Evolutionary conservation across 2,888 invertebrate species (phyloP).

Genomic region (Argyresthia goedartella): DNA sequence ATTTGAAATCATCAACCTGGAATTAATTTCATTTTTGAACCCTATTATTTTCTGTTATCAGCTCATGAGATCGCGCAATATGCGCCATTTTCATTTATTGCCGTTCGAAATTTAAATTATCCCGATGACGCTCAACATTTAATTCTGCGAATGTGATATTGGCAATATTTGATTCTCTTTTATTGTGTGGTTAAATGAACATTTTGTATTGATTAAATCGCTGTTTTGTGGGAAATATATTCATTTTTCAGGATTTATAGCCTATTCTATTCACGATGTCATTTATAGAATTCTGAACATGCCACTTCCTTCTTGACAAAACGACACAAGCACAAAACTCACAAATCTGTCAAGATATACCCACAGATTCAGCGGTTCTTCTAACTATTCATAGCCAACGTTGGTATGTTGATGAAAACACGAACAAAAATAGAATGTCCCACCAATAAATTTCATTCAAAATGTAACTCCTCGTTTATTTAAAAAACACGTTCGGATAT

Average conservation of each 20-base stretch:
- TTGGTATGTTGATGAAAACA: conserved; percentile 46
- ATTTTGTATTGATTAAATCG: not conserved
- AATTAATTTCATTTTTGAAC: conserved; percentile 72
- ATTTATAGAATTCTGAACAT: no score
- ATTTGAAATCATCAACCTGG: conserved; percentile 73
- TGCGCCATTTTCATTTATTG: conserved; percentile 62
- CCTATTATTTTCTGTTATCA: conserved; percentile 69
- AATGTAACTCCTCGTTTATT: conserved; percentile 39
- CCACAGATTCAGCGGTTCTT: conserved; percentile 34
- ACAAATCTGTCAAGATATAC: conserved; percentile 59
- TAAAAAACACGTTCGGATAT: conserved; percentile 46
- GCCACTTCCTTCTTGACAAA: no score
- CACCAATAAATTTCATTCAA: conserved; percentile 57
- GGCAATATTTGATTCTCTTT: conserved; percentile 7
- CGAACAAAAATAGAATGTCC: conserved; percentile 47
- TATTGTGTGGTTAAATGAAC: not conserved
- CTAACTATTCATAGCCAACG: conserved; percentile 48
- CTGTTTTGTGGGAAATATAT: conserved; percentile 2
- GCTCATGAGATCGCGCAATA: conserved; percentile 62
- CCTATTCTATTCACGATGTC: no score
- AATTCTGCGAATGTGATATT: conserved; percentile 21
- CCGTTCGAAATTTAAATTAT: not conserved
- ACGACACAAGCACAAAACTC: conserved; percentile 36
- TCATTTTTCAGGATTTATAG: no score
- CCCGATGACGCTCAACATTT: conserved; percentile 25